Evolutionary conservation across 2,888 invertebrate species (phyloP).

Genomic region (Cataglyphis rosenhaueri): DNA sequence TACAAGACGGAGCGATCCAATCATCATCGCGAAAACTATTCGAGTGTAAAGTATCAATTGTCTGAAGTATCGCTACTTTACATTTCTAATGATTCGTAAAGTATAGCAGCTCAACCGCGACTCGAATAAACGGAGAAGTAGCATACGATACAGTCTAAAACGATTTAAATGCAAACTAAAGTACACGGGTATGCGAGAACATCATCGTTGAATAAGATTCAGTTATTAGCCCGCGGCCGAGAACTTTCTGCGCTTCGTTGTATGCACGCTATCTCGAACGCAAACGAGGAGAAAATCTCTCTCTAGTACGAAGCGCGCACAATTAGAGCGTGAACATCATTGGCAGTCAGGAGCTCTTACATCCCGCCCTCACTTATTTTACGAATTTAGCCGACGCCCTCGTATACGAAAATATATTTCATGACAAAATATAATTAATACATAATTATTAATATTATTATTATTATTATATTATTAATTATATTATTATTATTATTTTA

Average conservation of each 20-base stretch:
- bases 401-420: neutral
- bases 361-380: conserved; percentile 32
- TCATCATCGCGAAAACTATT: neutral
- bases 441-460: too few species aligned
- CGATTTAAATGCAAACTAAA: conserved; percentile 49
- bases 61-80: conserved; percentile 11
- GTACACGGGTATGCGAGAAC: neutral
- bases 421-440: neutral
- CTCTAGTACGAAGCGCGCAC: conserved; percentile 46
- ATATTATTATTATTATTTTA: too few species aligned
- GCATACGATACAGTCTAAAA: conserved; percentile 10
- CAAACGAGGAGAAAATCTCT: conserved; percentile 51
- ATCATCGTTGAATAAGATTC: conserved; percentile 28
- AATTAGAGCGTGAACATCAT: conserved; percentile 53
- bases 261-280: conserved; percentile 40
- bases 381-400: neutral
- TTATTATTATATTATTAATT: too few species aligned
- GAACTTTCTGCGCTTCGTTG: conserved; percentile 49
- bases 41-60: conserved; percentile 42
- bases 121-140: neutral
- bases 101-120: neutral
- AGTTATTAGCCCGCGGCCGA: conserved; percentile 38
- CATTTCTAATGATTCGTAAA: conserved; percentile 28
- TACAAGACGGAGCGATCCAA: neutral
- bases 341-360: neutral